phyloP scores from a whole-genome alignment of 2,797 vertebrate genomes.

The Leptodactylus fallax region DNA sequence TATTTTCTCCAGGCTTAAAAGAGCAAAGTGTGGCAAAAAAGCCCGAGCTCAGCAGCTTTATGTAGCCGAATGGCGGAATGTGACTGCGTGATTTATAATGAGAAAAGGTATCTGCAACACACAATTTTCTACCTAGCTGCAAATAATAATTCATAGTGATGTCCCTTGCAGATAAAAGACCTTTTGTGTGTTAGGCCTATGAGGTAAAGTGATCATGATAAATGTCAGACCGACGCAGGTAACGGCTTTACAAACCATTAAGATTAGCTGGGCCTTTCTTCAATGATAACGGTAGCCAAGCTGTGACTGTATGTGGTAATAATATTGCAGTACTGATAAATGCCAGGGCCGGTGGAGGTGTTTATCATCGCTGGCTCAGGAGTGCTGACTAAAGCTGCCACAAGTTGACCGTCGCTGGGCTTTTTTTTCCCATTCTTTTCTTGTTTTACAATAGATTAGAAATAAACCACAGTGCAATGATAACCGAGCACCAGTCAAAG shows the following conservation, averaged over 20 bases:
- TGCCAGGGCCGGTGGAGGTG: slow-evolving; percentile 79
- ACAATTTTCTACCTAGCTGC: slow-evolving; percentile 99
- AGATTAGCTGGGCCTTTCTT: slow-evolving; percentile 85
- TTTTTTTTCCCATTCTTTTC: slow-evolving; percentile 69
- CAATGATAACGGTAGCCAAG: slow-evolving; percentile 86
- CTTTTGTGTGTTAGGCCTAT: slow-evolving; percentile 87
- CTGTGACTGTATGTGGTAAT: slow-evolving; percentile 85
- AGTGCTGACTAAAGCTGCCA: slow-evolving; percentile 86
- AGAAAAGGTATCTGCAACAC: slow-evolving; percentile 94
- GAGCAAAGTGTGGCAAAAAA: slow-evolving; percentile 78
- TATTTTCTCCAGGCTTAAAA: slow-evolving; percentile 77
- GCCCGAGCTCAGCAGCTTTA: slow-evolving; percentile 92
- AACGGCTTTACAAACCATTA: slow-evolving; percentile 98
- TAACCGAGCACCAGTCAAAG: background rate
- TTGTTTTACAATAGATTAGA: slow-evolving; percentile 52
- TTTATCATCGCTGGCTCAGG: slow-evolving; percentile 81
- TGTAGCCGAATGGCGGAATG: slow-evolving; percentile 88
- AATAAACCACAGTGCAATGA: slow-evolving; percentile 1
- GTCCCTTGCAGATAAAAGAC: slow-evolving; percentile 93
- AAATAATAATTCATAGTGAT: slow-evolving; percentile 99
- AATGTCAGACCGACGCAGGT: slow-evolving; percentile 95
- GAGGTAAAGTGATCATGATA: slow-evolving; percentile 93
- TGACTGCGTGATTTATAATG: slow-evolving; percentile 97
- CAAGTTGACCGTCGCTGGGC: slow-evolving; percentile 73
- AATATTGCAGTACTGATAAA: slow-evolving; percentile 88